Evolutionary conservation across 2,888 invertebrate species (phyloP), one percentile per base, ranked within the genome.

Genomic region (Lycophotia porphyrea): DNA sequence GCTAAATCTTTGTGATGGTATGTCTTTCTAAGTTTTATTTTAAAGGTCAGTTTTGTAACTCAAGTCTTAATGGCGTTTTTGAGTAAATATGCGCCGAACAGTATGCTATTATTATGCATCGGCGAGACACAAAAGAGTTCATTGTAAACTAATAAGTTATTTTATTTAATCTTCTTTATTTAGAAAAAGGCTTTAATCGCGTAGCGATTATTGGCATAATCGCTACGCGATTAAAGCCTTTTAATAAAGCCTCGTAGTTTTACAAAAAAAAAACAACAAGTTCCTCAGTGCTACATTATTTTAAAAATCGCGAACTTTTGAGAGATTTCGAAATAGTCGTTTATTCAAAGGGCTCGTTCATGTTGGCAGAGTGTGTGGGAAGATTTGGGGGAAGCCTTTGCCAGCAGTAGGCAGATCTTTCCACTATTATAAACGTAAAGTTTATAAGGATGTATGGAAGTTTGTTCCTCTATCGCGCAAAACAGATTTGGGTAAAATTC

Each of bases 41-140:
- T 39, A 61, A 76, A 75, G 47, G 81, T 64, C 55, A 64, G n/a
- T 34, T 64, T 49, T 24, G 55, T 55, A 18, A 18, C 8, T 55
- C 0, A 15, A 15, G 55, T 18, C 18, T 27, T 18, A 7, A 1
- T 27, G 27, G 0, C 55, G 55, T 7, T 55, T 27, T 27, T 27
- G 27, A 4, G 11, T 52, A n/a, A n/a, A n/a, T n/a, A n/a, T n/a
- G 13, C 24, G 49, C 9, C 24, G 24, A 9, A 49, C 3, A 9
- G 24, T 24, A 49, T 49, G 49, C 1, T 24, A 52, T 52, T 52
- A n/a, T 13, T 52, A n/a, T 52, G 52, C 52, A 52, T n/a, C 5
- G 27, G 15, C 27, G 27, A 55, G 27, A 55, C 15, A 55, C 52
- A 52, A n/a, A 13, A 52, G 13, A 52, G n/a, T 55, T n/a, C n/a